A percentile compares a stretch with the other conserved stretches of the same genome.
Evolutionary conservation across 2,888 invertebrate genomes (phyloP).

Genomic region (Agrypnus murinus): DNA sequence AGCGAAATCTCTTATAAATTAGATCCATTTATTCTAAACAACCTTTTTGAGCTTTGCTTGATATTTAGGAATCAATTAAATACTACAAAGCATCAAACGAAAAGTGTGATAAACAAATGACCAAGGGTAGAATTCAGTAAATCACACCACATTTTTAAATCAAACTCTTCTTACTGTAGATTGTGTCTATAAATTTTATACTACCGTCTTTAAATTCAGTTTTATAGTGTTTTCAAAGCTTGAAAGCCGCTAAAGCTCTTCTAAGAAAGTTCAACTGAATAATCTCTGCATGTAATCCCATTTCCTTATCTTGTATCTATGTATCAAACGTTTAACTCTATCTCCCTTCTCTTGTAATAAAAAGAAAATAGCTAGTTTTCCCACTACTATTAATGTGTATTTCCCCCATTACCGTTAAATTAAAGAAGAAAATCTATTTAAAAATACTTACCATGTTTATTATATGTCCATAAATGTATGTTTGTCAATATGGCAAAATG

Average conservation of each 20-base stretch:
- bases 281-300: neutral
- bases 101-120: slow-evolving; percentile 23
- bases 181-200: slow-evolving; percentile 15
- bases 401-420: slow-evolving; percentile 23
- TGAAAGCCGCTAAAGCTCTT: neutral
- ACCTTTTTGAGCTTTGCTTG: slow-evolving; percentile 15
- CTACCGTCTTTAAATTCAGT: neutral
- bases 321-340: slow-evolving; percentile 20
- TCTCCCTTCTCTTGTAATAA: slow-evolving; percentile 10
- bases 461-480: slow-evolving; percentile 32
- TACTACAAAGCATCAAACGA: neutral
- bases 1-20: too few relatives aligned
- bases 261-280: neutral
- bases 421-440: neutral
- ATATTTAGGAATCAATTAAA: neutral
- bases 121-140: slow-evolving; percentile 23
- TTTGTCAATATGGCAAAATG: slow-evolving; percentile 17
- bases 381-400: slow-evolving; percentile 21
- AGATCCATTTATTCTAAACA: too few relatives aligned
- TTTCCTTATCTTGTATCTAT: slow-evolving; percentile 14
- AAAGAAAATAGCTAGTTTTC: slow-evolving; percentile 22
- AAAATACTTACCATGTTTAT: slow-evolving; percentile 10
- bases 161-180: neutral
- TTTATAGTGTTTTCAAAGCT: neutral
- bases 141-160: too few relatives aligned